A percentile compares a stretch with the other conserved stretches of the same genome.
Conservation (phyloP, 2,113 vertebrate species). For the Canis aureus region DNA sequence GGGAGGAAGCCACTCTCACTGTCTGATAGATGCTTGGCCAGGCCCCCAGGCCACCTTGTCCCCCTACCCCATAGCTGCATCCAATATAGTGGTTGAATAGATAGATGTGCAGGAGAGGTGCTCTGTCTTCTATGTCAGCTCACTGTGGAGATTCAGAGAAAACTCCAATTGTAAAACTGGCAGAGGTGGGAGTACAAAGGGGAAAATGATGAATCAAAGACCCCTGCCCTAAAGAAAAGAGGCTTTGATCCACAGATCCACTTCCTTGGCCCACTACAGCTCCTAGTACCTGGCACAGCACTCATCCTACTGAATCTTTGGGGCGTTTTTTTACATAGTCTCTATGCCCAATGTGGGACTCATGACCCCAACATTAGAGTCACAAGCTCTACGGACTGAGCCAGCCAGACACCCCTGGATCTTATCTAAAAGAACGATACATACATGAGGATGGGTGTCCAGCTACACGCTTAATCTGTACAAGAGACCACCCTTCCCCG, state of each 20-base stretch:
- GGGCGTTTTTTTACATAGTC: neutral
- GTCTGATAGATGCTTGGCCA: neutral
- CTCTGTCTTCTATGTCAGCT: neutral
- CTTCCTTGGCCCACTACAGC: neutral
- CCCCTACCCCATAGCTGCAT: fast-evolving
- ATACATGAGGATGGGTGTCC: neutral
- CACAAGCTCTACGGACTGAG: neutral
- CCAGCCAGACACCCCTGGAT: neutral
- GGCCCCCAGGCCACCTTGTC: neutral
- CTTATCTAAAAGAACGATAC: constrained; percentile 61
- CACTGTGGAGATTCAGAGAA: neutral
- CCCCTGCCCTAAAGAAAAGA: neutral
- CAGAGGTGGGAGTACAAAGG: no score
- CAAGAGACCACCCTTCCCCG: constrained; percentile 32
- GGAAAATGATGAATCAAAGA: neutral
- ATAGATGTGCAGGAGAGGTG: neutral
- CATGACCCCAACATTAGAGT: neutral
- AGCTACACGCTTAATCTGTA: constrained; percentile 67
- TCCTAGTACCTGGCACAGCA: neutral
- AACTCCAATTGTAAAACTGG: constrained; percentile 16
- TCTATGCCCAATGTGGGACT: neutral
- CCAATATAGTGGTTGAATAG: neutral
- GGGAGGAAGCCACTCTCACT: neutral
- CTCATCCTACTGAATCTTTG: constrained; percentile 71
- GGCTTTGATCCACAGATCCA: neutral